Evolutionary conservation across 2,888 invertebrate species (phyloP), one percentile per base, ranked within the genome.

Genomic region (Leistus spinibarbis): DNA sequence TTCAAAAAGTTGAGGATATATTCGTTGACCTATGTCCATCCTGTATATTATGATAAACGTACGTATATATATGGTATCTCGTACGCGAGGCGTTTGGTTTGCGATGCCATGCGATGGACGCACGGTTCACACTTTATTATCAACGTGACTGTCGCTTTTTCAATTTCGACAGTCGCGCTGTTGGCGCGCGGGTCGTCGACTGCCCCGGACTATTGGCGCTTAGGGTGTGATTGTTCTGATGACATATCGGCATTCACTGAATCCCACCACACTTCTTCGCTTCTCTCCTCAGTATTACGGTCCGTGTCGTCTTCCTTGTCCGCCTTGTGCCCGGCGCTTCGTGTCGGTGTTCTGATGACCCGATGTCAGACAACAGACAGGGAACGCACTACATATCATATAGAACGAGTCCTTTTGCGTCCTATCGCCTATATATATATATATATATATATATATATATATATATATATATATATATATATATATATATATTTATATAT

Each of bases 151-250:
- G 84, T 84, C 85, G 85, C 85, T 85, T 86, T 86, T 86, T 85
- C 86, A 86, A 86, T 86, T 86, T 66, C 66, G 65, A 23, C 64
- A 27, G 64, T 23, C 7, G 40, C 40, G 13, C 40, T 69, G 57
- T 85, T 86, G 85, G 84, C 83, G 83, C 84, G 85, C 22, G 54
- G 66, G 17, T 19, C 65, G 23, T 16, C 54, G 71, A 10, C 71
- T 20, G 54, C 23, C 27, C 63, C 27, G 40, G 84, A 85, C 85
- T 85, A 86, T 86, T 85, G 85, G 84, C 85, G 85, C 85, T 86
- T 81, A 82, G 86, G 86, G 85, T 85, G 85, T 84, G 85, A 85
- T 85, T 86, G 85, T 84, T 84, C 82, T 83, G 85, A 85, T 86
- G 86, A 86, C 85, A 83, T 85, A 85, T 84, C 82, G 85, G 82